A percentile compares a stretch with the other conserved stretches of the same genome.
Conservation (phyloP, 2,113 vertebrate genomes). For the Pteropus alecto region DNA sequence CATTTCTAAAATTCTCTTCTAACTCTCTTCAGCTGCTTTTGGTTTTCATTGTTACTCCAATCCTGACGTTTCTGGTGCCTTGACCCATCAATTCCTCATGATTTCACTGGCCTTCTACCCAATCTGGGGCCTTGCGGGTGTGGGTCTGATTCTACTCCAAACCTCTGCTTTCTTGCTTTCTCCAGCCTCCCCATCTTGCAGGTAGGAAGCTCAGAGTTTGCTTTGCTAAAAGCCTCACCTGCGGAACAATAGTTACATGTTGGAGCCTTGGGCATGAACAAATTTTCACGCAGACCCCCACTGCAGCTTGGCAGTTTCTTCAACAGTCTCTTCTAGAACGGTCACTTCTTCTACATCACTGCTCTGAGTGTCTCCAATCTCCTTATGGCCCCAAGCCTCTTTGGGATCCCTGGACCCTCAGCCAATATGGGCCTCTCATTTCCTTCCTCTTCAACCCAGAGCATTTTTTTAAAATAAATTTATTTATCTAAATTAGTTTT, state of each 20-base stretch:
- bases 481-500: too few species aligned
- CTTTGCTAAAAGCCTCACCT: background rate
- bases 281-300: background rate
- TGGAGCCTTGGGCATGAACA: background rate
- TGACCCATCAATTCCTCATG: background rate
- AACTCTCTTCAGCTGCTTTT: background rate
- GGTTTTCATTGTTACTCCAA: background rate
- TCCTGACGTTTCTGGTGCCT: background rate
- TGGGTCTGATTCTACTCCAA: background rate
- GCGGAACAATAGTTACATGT: background rate
- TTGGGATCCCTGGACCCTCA: background rate
- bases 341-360: background rate
- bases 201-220: background rate
- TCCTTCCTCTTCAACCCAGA: background rate
- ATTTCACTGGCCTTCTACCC: background rate
- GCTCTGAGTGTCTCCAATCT: background rate
- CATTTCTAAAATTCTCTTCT: background rate
- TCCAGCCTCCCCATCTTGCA: background rate
- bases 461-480: too few species aligned
- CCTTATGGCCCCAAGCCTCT: fast-evolving
- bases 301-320: background rate
- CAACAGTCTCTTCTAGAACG: background rate
- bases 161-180: background rate
- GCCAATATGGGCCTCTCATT: fast-evolving
- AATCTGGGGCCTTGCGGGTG: background rate